Conservation (phyloP, 2,113 vertebrate species). For the Oreocharis arfaki region DNA sequence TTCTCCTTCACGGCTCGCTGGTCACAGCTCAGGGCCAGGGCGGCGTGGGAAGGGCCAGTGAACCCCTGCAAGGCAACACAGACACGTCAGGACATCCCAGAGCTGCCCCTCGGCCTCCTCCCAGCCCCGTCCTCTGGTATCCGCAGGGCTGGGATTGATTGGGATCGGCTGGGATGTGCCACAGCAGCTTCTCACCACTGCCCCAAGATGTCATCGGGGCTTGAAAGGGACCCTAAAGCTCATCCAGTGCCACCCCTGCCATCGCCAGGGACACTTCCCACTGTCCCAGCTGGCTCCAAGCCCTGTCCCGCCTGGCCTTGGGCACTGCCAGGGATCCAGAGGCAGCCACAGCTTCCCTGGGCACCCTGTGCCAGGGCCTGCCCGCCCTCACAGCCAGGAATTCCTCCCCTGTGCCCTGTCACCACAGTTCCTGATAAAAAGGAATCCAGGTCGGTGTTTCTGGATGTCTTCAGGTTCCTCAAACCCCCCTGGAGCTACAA, state of each 20-base stretch:
- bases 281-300: neutral
- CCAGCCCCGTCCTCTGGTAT: neutral
- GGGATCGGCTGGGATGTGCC: neutral
- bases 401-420: neutral
- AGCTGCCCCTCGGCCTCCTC: neutral
- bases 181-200: neutral
- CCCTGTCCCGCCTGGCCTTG: accelerated
- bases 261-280: neutral
- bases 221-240: neutral
- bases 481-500: neutral
- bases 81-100: neutral
- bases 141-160: accelerated
- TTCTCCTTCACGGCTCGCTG: slow-evolving; percentile 74
- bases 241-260: neutral
- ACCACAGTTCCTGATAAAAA: neutral
- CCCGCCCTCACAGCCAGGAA: accelerated
- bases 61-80: slow-evolving; percentile 76
- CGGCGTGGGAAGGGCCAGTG: slow-evolving; percentile 70
- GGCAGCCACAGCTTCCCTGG: neutral
- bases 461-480: neutral
- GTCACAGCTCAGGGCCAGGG: slow-evolving; percentile 73
- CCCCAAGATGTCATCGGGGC: neutral
- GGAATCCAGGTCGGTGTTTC: accelerated
- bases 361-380: neutral
- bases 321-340: neutral